phyloP scores from a whole-genome alignment of 2,113 vertebrate species.

The Ctenomys sociabilis region DNA sequence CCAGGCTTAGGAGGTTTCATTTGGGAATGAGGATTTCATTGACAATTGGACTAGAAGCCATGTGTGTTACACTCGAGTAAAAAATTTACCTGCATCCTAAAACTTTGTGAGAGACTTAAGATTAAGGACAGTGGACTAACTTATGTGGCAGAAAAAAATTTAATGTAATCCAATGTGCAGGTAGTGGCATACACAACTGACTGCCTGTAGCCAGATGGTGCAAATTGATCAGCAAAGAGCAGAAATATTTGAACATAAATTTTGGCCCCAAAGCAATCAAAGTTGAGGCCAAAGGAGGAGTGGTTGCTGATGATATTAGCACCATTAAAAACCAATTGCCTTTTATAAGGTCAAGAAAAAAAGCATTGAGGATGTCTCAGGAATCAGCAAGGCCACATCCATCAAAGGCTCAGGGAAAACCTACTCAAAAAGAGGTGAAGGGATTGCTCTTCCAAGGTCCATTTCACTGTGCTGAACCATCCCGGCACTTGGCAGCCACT shows the following conservation, averaged over 20 bases:
- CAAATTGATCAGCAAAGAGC: background rate
- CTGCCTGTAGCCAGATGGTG: background rate
- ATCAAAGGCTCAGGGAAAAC: background rate
- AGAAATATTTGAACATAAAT: background rate
- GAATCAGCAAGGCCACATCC: background rate
- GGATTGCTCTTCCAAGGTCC: background rate
- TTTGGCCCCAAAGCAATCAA: background rate
- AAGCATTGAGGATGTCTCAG: background rate
- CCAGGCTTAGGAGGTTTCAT: background rate
- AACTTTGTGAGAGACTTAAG: background rate
- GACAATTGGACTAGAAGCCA: background rate
- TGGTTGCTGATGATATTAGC: background rate
- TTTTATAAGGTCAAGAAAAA: background rate
- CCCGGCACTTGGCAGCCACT: background rate
- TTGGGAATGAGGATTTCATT: background rate
- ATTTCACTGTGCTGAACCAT: background rate
- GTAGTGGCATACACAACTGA: background rate
- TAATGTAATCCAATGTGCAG: background rate
- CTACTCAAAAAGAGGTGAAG: background rate
- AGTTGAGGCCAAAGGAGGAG: background rate
- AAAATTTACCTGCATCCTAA: background rate
- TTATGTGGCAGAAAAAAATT: background rate
- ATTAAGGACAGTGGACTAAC: background rate
- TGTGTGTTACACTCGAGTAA: background rate
- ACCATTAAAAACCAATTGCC: background rate